phyloP scores from a whole-genome alignment of 2,888 invertebrate species.

The Gortyna flavago region DNA sequence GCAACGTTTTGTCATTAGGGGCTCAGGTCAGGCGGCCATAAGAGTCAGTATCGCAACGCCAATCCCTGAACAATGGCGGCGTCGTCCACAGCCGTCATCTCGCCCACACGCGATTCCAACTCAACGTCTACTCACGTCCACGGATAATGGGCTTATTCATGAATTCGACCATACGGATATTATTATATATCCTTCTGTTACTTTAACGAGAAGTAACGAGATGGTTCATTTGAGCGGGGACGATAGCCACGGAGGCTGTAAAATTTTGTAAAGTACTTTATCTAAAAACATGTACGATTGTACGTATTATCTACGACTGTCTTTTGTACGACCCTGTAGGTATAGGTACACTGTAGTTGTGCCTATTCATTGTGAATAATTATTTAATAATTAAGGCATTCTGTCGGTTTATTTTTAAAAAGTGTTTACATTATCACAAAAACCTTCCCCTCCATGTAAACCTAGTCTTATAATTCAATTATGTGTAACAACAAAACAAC shows the following conservation, averaged over 20 bases:
- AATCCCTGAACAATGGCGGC: constrained; percentile 52
- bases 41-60: constrained; percentile 46
- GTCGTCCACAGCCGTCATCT: constrained; percentile 44
- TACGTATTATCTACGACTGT: neutral
- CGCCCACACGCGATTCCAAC: constrained; percentile 61
- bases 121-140: constrained; percentile 69
- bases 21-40: constrained; percentile 32
- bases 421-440: neutral
- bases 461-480: constrained; percentile 34
- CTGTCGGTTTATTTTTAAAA: neutral
- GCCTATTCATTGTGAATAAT: neutral
- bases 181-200: constrained; percentile 58
- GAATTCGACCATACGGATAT: constrained; percentile 64
- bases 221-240: constrained; percentile 29
- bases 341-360: neutral
- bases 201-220: constrained; percentile 55
- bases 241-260: constrained; percentile 1
- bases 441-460: neutral
- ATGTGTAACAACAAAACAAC: constrained; percentile 39
- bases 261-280: constrained; percentile 21
- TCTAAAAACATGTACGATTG: neutral
- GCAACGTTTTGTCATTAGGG: constrained; percentile 57
- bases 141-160: constrained; percentile 70
- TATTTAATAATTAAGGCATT: too few relatives aligned
- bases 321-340: neutral